These are phyloP conservation scores for Aricia agestis DNA, from an alignment of 1,140 invertebrate species.

Conservation along the genomic window DNA sequence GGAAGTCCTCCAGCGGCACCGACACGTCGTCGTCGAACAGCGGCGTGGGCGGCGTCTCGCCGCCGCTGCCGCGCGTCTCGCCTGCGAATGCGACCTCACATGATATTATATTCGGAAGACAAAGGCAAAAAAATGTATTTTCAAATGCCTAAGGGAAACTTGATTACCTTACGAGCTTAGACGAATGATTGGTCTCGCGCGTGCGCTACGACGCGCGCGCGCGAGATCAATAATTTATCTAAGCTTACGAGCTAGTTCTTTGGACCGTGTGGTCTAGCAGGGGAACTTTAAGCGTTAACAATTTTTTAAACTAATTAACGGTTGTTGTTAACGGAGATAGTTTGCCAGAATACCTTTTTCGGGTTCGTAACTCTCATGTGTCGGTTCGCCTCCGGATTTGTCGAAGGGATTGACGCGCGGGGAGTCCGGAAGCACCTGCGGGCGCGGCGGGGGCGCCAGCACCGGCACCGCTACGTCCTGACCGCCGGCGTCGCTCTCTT, in stretches of 20 bases:
- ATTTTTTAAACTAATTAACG: too few species aligned
- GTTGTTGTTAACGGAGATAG: too few species aligned
- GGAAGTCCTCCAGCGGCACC: conserved; percentile 94
- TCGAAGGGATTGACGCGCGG: conserved; percentile 89
- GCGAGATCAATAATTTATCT: too few species aligned
- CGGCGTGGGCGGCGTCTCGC: conserved; percentile 89
- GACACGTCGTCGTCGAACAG: conserved; percentile 96
- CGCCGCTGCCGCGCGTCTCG: conserved; percentile 61
- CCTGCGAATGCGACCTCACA: conserved; percentile 14
- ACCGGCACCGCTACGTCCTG: conserved; percentile 76
- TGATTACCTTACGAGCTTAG: too few species aligned
- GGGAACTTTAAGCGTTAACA: too few species aligned
- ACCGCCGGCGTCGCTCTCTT: conserved; percentile 61
- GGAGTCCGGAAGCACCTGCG: conserved; percentile 77
- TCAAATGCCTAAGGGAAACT: too few species aligned
- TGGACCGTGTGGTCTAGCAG: too few species aligned
- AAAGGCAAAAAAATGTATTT: too few species aligned
- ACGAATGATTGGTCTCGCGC: too few species aligned
- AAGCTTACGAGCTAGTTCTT: too few species aligned
- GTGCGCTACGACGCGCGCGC: too few species aligned
- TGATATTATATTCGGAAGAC: too few species aligned
- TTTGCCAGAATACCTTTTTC: conserved; percentile 20
- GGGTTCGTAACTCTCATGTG: conserved; percentile 35
- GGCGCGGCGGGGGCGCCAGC: conserved; percentile 84
- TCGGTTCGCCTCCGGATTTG: conserved; percentile 75